Base-by-base conservation (phyloP, 2,797 vertebrate species). In the Alcedo quadribrachys region DNA sequence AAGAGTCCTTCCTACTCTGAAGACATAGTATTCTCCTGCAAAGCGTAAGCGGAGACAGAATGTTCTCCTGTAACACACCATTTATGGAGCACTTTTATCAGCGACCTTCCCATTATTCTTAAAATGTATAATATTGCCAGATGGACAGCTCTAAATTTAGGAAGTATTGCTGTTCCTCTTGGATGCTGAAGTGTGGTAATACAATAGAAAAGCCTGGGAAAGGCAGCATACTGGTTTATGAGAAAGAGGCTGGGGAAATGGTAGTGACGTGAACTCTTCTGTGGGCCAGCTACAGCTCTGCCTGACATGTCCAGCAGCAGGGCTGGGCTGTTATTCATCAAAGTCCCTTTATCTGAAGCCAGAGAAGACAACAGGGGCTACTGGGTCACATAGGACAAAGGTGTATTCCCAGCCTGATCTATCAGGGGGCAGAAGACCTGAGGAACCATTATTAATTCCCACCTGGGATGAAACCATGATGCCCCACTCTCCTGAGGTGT, bases 21-120 rank as follows among this genome's bases (percentile, higher is more conserved):
- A 92, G 83, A 74, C 40, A 63, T 2, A 70, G 32, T 27, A 82
- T 54, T 90, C 54, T 67, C 33, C 74, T 67, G 85, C 90, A 90
- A 91, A 85, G 70, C 66, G 37, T 30, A 75, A 50, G 42, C 40
- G 85, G 62, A 78, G 88, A 96, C 87, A 87, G 32, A 90, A 42
- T 46, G 68, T 89, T 83, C 71, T 82, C 58, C 54, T 48, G n/a
- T 42, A 66, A 92, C 40, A 69, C 33, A 80, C 40, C 54, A 35
- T 42, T 87, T 89, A 70, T 28, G 78, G 69, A 51, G 30, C 66
- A 76, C 69, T 19, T 78, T 77, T 45, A 73, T 78, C 58, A 42
- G 85, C 13, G 51, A 55, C 65, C 28, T 90, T 77, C 68, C 70
- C 28, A 68, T 57, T 75, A 86, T 77, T 48, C 65, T 74, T 82